Evolutionary conservation across 2,888 invertebrate species (phyloP).

Genomic region (Gymnocheta viridis): DNA sequence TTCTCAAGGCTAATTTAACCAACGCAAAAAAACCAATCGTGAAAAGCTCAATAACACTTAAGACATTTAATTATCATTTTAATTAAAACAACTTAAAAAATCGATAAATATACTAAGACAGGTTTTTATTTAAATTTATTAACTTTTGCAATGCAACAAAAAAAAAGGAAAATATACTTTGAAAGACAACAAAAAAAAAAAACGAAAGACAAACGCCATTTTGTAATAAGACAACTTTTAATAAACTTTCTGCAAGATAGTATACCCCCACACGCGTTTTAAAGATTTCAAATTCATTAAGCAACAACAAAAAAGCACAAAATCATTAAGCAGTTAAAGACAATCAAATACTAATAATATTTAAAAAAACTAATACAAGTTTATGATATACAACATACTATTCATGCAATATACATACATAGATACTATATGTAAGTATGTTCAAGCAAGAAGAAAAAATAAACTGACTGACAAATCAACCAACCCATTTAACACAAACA

Average conservation of each 20-base stretch:
- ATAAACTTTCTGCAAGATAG: constrained; percentile 24
- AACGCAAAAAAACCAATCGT: constrained; percentile 27
- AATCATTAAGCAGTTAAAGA: constrained; percentile 49
- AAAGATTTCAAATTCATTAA: constrained; percentile 49
- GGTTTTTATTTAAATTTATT: constrained; percentile 27
- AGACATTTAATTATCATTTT: constrained; percentile 14
- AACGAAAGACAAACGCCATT: constrained; percentile 59
- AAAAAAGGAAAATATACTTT: background rate
- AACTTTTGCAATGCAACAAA: background rate
- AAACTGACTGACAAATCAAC: constrained; percentile 51
- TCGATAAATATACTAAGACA: constrained; percentile 8
- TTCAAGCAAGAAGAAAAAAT: background rate
- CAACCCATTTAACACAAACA: constrained; percentile 50
- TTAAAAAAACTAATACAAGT: constrained; percentile 34
- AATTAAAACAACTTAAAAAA: background rate
- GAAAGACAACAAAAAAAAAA: background rate
- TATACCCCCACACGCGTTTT: constrained; percentile 49
- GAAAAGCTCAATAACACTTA: constrained; percentile 2
- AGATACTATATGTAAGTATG: background rate
- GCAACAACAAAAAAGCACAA: constrained; percentile 12
- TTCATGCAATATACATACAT: background rate
- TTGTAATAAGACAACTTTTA: constrained; percentile 18
- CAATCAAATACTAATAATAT: constrained; percentile 29
- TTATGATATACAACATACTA: constrained; percentile 6
- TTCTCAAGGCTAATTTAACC: background rate